Conservation (phyloP, 2,888 invertebrate species). For the Trachelus iudaicus region DNA sequence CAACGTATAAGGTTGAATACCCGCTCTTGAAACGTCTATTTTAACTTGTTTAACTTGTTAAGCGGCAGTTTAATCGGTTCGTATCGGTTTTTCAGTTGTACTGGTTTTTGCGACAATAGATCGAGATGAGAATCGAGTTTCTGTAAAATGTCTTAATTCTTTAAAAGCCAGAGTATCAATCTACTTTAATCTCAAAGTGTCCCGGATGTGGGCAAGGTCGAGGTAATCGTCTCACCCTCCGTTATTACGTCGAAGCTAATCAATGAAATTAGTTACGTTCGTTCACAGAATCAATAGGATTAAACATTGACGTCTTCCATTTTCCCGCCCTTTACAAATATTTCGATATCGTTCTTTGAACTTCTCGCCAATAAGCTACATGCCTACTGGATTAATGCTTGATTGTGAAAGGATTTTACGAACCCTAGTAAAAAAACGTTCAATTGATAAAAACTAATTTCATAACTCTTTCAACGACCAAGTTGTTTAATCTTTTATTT, state of each 20-base stretch:
- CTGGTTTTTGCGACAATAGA: constrained; percentile 1
- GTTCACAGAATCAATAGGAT: background rate
- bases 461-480: background rate
- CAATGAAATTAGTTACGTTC: constrained; percentile 13
- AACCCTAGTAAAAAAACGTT: constrained; percentile 11
- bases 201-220: background rate
- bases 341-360: background rate
- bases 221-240: background rate
- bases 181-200: background rate
- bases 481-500: constrained; percentile 1
- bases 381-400: background rate
- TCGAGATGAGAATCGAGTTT: constrained; percentile 6
- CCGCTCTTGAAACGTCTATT: background rate
- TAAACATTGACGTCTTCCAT: background rate
- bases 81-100: background rate
- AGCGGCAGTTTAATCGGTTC: background rate
- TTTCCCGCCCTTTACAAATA: background rate
- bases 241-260: background rate
- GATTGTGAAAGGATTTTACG: constrained; percentile 18
- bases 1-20: background rate
- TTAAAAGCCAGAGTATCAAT: background rate
- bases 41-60: background rate
- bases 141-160: background rate
- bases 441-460: constrained; percentile 13
- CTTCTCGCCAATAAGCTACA: background rate